Evolutionary conservation across 2,888 invertebrate genomes (phyloP), one percentile per base, ranked within the genome.

Genomic region (Patella caerulea): DNA sequence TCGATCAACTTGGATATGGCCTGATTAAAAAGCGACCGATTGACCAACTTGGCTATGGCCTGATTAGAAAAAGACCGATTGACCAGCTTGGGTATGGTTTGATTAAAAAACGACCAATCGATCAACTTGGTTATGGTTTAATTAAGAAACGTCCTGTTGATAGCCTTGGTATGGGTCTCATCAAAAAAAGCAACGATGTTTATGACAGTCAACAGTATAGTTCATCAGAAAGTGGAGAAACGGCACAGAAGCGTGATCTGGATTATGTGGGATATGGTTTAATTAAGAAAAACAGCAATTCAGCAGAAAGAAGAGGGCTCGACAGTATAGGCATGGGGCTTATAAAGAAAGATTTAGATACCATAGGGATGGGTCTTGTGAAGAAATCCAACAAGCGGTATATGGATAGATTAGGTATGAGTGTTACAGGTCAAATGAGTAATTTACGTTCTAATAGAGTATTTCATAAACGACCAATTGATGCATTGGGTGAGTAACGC

Each of bases 121-220:
- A 78, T 29, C n/a, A 4, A n/a, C 19, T 74, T 2, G 77, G 77
- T 2, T 55, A 55, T 1, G 77, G 77, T 54, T 71, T 78, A n/a
- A 74, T 78, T 15, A 65, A 65, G 65, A 77, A 77, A 53, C 59
- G 73, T n/a, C 77, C 77, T 5, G 15, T 77, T 17, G 77, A 77
- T 17, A 52, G 29, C 0, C 5, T 77, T 24, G 77, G 77, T 11
- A 65, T 65, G 65, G 77, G 77, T 2, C 53, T 77, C 1, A 72
- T 77, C 7, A 77, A 77, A 52, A 65, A 65, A 65, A 65, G 65
- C 65, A 19, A 65, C 65, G 65, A 65, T n/a, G n/a, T 65, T 17
- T 19, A n/a, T n/a, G 65, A 65, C 19, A 45, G 45, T 5, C 45
- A 45, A 45, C 45, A 45, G 45, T 45, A 45, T 45, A 45, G 45